Conservation (phyloP, 1,140 invertebrate genomes). For the Platorchestia sp. region DNA sequence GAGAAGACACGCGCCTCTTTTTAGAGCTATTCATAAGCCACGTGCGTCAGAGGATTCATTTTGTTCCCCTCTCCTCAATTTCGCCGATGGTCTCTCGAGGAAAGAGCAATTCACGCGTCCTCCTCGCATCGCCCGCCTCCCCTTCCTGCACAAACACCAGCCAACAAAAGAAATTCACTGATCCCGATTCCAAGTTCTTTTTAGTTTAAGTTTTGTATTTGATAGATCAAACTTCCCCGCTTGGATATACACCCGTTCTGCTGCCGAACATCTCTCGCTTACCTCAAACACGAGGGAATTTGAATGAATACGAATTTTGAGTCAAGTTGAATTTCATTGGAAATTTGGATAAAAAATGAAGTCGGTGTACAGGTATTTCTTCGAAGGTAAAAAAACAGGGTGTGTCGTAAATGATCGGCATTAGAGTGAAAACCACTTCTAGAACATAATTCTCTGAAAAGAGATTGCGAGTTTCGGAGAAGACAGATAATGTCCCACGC, state of each 20-base stretch:
- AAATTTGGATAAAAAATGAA: background rate
- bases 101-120: background rate
- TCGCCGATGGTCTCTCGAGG: conserved; percentile 23
- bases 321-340: background rate
- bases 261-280: background rate
- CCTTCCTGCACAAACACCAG: background rate
- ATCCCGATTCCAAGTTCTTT: background rate
- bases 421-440: background rate
- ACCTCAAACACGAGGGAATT: background rate
- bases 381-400: background rate
- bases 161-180: background rate
- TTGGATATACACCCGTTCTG: background rate
- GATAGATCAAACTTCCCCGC: background rate
- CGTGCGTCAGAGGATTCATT: conserved; percentile 33
- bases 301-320: background rate
- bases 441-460: background rate
- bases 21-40: conserved; percentile 37
- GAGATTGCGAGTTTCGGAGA: background rate
- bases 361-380: background rate
- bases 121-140: background rate
- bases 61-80: conserved; percentile 46
- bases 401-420: background rate
- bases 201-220: background rate
- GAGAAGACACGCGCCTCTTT: conserved; percentile 18
- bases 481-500: background rate